Evolutionary conservation across 2,113 vertebrate species (phyloP).

Genomic region (Panthera leo): DNA sequence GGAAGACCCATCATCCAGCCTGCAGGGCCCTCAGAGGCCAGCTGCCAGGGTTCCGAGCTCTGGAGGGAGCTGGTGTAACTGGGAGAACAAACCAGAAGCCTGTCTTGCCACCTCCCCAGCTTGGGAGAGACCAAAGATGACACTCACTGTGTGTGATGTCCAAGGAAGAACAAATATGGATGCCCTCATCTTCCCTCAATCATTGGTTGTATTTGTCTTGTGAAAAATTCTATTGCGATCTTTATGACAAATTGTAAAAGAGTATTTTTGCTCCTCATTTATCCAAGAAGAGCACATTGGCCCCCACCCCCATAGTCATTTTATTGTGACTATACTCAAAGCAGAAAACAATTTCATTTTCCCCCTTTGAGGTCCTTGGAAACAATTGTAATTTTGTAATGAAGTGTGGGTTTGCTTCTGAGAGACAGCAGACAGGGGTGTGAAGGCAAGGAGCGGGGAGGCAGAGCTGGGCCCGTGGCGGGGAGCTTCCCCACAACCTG

Average conservation of each 20-base stretch:
- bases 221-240: slow-evolving; percentile 62
- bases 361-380: slow-evolving; percentile 67
- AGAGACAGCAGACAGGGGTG: background rate
- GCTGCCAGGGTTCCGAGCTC: background rate
- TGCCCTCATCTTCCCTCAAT: slow-evolving; percentile 30
- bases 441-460: background rate
- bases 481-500: background rate
- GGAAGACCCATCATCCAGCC: no score
- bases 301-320: slow-evolving; percentile 47
- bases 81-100: background rate
- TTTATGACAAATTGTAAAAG: slow-evolving; percentile 71
- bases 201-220: slow-evolving; percentile 53
- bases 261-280: slow-evolving; percentile 70
- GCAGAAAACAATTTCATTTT: slow-evolving; percentile 72
- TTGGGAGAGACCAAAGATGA: background rate
- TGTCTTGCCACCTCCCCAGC: background rate
- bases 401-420: slow-evolving; percentile 47
- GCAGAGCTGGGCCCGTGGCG: background rate
- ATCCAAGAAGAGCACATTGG: slow-evolving; percentile 66
- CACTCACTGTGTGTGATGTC: background rate
- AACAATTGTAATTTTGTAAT: slow-evolving; percentile 74
- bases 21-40: background rate
- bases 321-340: slow-evolving; percentile 75
- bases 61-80: background rate
- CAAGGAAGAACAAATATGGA: slow-evolving; percentile 52